Evolutionary conservation across 2,888 invertebrate species (phyloP), one percentile per base, ranked within the genome.

Genomic region (Pinctada fucata): DNA sequence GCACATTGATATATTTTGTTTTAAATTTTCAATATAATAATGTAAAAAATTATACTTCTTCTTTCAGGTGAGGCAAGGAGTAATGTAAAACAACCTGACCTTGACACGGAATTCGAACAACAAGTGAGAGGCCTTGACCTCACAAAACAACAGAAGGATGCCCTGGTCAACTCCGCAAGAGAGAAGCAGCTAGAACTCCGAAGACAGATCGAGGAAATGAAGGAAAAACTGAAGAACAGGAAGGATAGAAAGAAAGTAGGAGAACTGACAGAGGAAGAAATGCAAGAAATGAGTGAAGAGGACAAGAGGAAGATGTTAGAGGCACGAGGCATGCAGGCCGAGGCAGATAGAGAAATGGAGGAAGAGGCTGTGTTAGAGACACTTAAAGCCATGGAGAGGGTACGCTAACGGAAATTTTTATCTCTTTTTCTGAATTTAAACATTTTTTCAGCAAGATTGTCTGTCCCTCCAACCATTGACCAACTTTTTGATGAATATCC

Each of bases 341-440:
- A 89, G 71, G 88, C 91, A 48, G 91, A 91, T 78, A 80, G 89
- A 51, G 72, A 82, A 49, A 78, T 83, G 73, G 90, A 90, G 68
- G 90, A 91, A 45, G 83, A 85, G 63, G 85, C 88, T 6, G 79
- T 91, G 2, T 65, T 91, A 48, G 86, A 85, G 67, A 87, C 86
- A 3, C 81, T 89, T 72, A 86, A 83, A 63, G 70, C 81, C 13
- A 79, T 87, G 75, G 88, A 90, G 72, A 86, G 89, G 88, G 90
- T 91, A 72, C 71, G 83, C n/a, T n/a, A n/a, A n/a, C n/a, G n/a
- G n/a, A n/a, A n/a, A n/a, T n/a, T n/a, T n/a, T n/a, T 65, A 13
- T 63, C n/a, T 52, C 51, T 8, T 48, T 13, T 69, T 31, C 16
- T 2, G 4, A 6, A 48, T n/a, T n/a, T n/a, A n/a, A n/a, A n/a